These are phyloP conservation scores for Echinops telfairi DNA, from an alignment of 2,113 vertebrate genomes.

Conservation along the genomic window DNA sequence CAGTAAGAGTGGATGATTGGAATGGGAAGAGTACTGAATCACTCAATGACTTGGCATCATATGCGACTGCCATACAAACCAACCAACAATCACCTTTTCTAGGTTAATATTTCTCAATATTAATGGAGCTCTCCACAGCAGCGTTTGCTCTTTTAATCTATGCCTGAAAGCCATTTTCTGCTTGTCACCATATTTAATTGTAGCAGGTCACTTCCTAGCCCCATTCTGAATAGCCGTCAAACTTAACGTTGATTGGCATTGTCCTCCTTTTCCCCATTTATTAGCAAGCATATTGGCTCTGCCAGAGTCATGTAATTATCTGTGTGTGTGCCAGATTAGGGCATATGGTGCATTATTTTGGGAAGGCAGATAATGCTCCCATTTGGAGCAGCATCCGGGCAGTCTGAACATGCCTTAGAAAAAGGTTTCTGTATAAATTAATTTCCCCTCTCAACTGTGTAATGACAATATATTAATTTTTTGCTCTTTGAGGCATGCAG, in stretches of 20 bases:
- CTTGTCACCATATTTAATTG: slow-evolving; percentile 50
- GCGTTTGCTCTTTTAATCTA: slow-evolving; percentile 8
- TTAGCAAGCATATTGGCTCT: slow-evolving; percentile 79
- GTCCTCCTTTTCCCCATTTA: slow-evolving; percentile 77
- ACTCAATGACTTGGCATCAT: neutral
- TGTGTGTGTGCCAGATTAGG: slow-evolving; percentile 82
- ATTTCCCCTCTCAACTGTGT: slow-evolving; percentile 83
- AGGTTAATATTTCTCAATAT: slow-evolving; percentile 26
- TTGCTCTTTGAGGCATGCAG: slow-evolving; percentile 82
- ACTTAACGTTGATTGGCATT: slow-evolving; percentile 76
- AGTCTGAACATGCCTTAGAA: slow-evolving; percentile 79
- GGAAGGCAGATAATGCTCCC: slow-evolving; percentile 80
- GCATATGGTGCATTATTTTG: slow-evolving; percentile 82
- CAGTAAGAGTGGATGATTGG: neutral
- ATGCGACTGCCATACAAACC: neutral
- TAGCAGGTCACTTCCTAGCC: slow-evolving; percentile 53
- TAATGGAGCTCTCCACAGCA: neutral
- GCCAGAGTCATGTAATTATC: slow-evolving; percentile 81
- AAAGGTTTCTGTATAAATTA: slow-evolving; percentile 82
- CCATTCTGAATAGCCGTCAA: slow-evolving; percentile 62
- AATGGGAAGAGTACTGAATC: neutral
- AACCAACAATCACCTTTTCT: neutral
- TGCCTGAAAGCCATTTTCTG: slow-evolving; percentile 53
- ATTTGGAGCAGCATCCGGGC: slow-evolving; percentile 74
- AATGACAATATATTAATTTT: slow-evolving; percentile 83